A percentile compares a stretch with the other conserved stretches of the same genome.
Evolutionary conservation across 2,797 vertebrate species (phyloP).

Genomic region (Kryptolebias ocellatus): DNA sequence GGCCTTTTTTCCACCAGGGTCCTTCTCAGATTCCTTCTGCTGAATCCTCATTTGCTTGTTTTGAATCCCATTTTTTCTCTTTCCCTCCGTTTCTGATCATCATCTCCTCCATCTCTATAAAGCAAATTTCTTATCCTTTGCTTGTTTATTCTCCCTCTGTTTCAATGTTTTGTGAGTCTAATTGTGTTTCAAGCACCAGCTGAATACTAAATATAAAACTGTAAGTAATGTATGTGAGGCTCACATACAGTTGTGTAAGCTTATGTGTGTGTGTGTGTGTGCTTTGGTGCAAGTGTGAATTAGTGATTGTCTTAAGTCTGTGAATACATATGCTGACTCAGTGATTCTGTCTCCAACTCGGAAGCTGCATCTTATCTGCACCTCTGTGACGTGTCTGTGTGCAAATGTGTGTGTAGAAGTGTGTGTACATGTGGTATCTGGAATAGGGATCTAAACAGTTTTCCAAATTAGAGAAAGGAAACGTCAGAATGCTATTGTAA

Average conservation of each 20-base stretch:
- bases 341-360: constrained; percentile 77
- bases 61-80: not conserved
- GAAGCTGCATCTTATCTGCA: constrained; percentile 81
- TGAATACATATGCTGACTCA: constrained; percentile 81
- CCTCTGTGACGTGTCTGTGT: constrained; percentile 68
- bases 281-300: constrained; percentile 62
- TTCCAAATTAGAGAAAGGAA: constrained; percentile 78
- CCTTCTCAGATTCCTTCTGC: not conserved
- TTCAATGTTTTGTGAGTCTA: constrained; percentile 20
- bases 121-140: constrained; percentile 22
- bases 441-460: constrained; percentile 84
- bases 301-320: constrained; percentile 76
- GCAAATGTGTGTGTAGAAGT: constrained; percentile 28
- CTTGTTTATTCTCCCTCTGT: constrained; percentile 26
- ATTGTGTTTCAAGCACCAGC: constrained; percentile 39
- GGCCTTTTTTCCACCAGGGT: not conserved
- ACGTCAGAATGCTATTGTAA: constrained; percentile 81
- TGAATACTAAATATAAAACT: constrained; percentile 56
- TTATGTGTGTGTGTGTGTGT: constrained; percentile 46
- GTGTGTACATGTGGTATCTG: constrained; percentile 69
- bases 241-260: constrained; percentile 34
- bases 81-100: constrained; percentile 8
- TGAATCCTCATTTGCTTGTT: constrained; percentile 6
- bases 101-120: constrained; percentile 8
- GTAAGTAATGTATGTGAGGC: constrained; percentile 52